phyloP scores from a whole-genome alignment of 2,113 vertebrate species.

The Gobius niger region DNA sequence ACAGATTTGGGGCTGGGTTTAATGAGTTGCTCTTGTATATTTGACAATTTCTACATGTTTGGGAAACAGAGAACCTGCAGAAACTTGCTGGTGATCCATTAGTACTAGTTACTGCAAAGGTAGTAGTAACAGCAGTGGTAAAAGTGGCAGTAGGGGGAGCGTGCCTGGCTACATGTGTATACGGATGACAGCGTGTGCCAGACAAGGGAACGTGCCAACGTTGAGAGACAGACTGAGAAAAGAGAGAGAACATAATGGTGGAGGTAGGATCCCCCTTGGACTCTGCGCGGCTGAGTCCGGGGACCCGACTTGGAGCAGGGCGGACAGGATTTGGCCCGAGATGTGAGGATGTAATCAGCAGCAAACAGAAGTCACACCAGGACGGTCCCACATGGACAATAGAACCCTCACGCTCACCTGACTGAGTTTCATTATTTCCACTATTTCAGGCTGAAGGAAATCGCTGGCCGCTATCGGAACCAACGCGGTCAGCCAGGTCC shows the following conservation, averaged over 20 bases:
- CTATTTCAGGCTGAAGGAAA: constrained; percentile 30
- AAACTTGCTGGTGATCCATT: too few relatives aligned
- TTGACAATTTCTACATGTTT: too few relatives aligned
- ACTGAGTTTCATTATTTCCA: constrained; percentile 51
- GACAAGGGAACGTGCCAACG: not conserved
- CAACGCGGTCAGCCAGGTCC: not conserved
- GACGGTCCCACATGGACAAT: constrained; percentile 58
- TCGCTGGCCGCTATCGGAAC: constrained; percentile 21
- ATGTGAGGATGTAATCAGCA: constrained; percentile 64
- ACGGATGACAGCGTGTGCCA: constrained; percentile 40
- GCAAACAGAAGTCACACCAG: constrained; percentile 51
- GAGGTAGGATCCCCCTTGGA: constrained; percentile 42
- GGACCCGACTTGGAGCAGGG: constrained; percentile 53
- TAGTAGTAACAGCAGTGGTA: not conserved
- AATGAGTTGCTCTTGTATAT: too few relatives aligned
- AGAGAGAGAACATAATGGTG: not conserved
- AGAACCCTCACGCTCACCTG: constrained; percentile 40
- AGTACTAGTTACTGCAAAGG: not conserved
- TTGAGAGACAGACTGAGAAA: not conserved
- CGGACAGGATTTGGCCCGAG: constrained; percentile 53
- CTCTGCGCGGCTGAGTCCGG: constrained; percentile 35
- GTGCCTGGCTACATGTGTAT: constrained; percentile 43
- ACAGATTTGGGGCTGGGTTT: too few relatives aligned
- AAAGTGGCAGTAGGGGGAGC: not conserved
- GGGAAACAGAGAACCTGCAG: too few relatives aligned